Evolutionary conservation across 1,140 invertebrate species (phyloP), one percentile per base, ranked within the genome.

Genomic region (Trichonephila clavata): DNA sequence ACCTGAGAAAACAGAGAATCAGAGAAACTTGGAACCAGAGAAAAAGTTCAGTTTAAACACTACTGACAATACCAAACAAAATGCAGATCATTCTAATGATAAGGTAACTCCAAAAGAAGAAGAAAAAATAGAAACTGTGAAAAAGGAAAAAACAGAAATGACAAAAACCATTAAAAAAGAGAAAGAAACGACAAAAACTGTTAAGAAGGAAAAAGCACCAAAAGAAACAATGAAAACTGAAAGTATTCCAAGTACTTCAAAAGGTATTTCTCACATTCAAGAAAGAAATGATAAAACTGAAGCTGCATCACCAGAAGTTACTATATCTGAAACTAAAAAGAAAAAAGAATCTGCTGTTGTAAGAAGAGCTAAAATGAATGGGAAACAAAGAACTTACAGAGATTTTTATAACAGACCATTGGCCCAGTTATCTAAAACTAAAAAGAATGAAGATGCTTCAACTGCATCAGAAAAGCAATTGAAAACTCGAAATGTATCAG

Each of bases 311-410:
- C 60, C 86, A 18, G 93, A 94, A 84, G 16, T 84, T 14, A 90
- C 39, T 14, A 39, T 84, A n/a, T n/a, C 83, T 0, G 93, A 90
- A 68, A 80, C 90, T 6, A 94, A 94, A 39, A 94, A 94, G 61
- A 94, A 60, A 68, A 90, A 94, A 61, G 86, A 89, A 90, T 94
- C 93, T 50, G 93, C 93, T 68, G 86, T 94, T 24, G 63, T 94
- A 71, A 71, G 93, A 27, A 94, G 93, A 84, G 93, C 93, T 13
- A 89, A 63, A 61, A 24, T 94, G 20, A 86, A 94, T 84, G 93
- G 93, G 20, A 94, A 94, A 39, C 93, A 94, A 59, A 94, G 93
- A 43, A 94, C 93, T 20, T 94, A 84, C 21, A 89, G 93, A 86
- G 93, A 94, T 71, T 89, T 39, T 27, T 89, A 90, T 16, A 94